Evolutionary conservation across 2,888 invertebrate genomes (phyloP).

Genomic region (Hydriomena furcata): DNA sequence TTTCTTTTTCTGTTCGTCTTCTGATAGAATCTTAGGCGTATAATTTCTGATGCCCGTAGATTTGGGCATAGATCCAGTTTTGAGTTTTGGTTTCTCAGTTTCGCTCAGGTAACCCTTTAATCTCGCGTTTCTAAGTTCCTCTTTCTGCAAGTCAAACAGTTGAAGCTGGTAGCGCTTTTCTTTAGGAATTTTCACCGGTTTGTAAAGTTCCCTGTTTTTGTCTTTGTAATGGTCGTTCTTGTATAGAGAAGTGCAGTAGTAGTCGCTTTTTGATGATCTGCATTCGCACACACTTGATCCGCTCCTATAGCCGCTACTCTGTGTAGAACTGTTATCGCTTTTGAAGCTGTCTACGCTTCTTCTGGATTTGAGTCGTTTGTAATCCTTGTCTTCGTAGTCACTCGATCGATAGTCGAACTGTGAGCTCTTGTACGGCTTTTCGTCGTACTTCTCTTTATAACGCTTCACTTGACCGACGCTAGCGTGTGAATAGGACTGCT

Average conservation of each 20-base stretch:
- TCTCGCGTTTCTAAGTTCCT: conserved; percentile 62
- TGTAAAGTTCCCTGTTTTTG: conserved; percentile 75
- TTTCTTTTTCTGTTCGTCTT: conserved; percentile 80
- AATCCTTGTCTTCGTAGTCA: conserved; percentile 52
- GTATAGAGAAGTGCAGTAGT: conserved; percentile 75
- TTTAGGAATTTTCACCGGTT: conserved; percentile 77
- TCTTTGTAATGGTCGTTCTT: conserved; percentile 80
- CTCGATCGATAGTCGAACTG: conserved; percentile 52
- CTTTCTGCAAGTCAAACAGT: conserved; percentile 67
- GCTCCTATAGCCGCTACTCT: conserved; percentile 76
- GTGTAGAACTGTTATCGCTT: conserved; percentile 72
- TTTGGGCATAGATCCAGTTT: conserved; percentile 64
- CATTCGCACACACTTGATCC: conserved; percentile 75
- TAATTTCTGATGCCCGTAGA: conserved; percentile 87
- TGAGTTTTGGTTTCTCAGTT: conserved; percentile 74
- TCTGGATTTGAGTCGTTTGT: conserved; percentile 65
- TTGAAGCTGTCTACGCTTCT: conserved; percentile 72
- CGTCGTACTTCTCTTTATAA: conserved; percentile 67
- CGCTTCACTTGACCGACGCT: conserved; percentile 55
- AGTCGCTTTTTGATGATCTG: conserved; percentile 69
- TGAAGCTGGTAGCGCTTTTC: conserved; percentile 75
- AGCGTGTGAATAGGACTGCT: conserved; percentile 73
- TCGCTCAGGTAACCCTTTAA: conserved; percentile 68
- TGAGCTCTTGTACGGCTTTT: conserved; percentile 54
- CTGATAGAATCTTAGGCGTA: conserved; percentile 87